Base-by-base conservation (phyloP, 2,113 vertebrate genomes). In the Cichladusa arquata region DNA sequence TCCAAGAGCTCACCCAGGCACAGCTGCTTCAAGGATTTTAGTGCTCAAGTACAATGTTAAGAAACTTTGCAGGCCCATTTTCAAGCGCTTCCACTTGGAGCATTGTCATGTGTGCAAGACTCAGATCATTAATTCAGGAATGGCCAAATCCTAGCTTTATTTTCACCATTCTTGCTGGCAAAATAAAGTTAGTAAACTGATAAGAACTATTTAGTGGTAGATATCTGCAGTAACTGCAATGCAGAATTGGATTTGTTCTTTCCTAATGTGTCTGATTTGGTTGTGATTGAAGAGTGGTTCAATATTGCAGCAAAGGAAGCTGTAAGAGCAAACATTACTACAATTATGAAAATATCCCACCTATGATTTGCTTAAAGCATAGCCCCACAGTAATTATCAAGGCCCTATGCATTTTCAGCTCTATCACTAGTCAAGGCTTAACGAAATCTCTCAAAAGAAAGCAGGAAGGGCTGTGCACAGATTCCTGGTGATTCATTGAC, bases 401-500 rank as follows among this genome's bases (percentile, higher is more conserved):
- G 28, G 40, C 11, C 20, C 90, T 84, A 73, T 2, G 11, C 57
- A 33, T 77, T 96, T 95, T 89, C 56, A 87, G 66, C 58, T 71
- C 51, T 88, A 45, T 79, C 16, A 5, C 73, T 66, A 73, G 60
- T 64, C 51, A 92, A 95, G 22, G 28, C 51, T 90, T 67, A 77
- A 73, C 0, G 0, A 96, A 95, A 94, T 45, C 38, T 78, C 83
- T 82, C 50, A 70, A 85, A 90, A 94, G 82, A 77, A 93, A 93
- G 86, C 84, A 95, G 95, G 94, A 96, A 95, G 95, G 87, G 88
- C 91, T 88, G 84, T 88, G 62, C 10, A 5, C 57, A 56, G 72
- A 84, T 66, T 83, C 90, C 77, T 85, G 65, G 60, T 92, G 92
- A 96, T 88, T 97, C 88, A 96, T 24, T 77, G 66, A 86, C 86